phyloP scores from a whole-genome alignment of 2,113 vertebrate species.

The Brienomyrus longianalis region DNA sequence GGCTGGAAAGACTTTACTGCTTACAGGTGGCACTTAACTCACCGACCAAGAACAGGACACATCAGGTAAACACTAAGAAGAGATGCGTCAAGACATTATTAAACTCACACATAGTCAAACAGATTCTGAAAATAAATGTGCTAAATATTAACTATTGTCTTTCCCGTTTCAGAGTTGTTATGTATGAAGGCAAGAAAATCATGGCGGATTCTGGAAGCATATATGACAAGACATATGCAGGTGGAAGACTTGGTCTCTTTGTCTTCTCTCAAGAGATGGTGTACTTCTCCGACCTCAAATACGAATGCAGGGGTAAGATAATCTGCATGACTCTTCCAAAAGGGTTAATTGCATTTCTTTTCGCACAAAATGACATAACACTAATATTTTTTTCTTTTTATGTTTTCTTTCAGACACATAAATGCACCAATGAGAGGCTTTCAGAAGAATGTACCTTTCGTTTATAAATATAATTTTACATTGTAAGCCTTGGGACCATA shows the following conservation, averaged over 20 bases:
- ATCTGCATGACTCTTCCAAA: not conserved
- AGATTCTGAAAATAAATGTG: not conserved
- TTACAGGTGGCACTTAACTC: constrained; percentile 94
- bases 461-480: constrained; percentile 53
- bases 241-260: constrained; percentile 88
- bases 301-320: constrained; percentile 89
- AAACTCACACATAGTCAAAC: not conserved
- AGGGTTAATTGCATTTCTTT: not conserved
- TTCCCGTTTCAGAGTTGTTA: constrained; percentile 74
- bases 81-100: not conserved
- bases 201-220: constrained; percentile 97
- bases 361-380: not conserved
- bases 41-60: constrained; percentile 91
- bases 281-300: constrained; percentile 98
- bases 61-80: constrained; percentile 71
- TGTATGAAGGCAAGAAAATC: constrained; percentile 97
- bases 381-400: constrained; percentile 7
- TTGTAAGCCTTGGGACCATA: constrained; percentile 57
- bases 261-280: constrained; percentile 99
- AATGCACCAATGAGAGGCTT: constrained; percentile 59
- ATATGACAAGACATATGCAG: constrained; percentile 91
- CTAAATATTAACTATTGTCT: not conserved
- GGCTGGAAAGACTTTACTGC: constrained; percentile 99
- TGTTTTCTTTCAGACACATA: constrained; percentile 75
- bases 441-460: constrained; percentile 75